Conservation (phyloP, 2,888 invertebrate genomes). For the Dryococelus australis region DNA sequence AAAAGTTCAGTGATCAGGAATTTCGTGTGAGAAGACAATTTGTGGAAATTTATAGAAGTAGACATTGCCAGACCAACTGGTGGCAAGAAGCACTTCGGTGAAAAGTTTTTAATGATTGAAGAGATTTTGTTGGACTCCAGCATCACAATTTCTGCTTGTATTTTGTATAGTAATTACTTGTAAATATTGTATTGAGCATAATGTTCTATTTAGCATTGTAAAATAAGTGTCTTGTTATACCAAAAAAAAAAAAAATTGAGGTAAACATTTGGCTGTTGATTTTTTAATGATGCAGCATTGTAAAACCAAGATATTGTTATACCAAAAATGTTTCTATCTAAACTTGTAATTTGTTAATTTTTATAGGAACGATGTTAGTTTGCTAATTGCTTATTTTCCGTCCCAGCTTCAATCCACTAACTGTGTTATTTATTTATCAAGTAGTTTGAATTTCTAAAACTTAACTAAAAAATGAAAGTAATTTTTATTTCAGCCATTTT, state of each 20-base stretch:
- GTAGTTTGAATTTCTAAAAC: too few relatives aligned
- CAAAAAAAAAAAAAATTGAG: constrained; percentile 6
- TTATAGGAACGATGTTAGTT: too few relatives aligned
- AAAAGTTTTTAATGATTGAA: background rate
- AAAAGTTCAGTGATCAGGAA: background rate
- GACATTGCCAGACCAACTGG: background rate
- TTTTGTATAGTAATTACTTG: background rate
- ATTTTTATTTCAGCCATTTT: too few relatives aligned
- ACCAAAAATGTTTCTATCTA: background rate
- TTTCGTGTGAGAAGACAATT: background rate
- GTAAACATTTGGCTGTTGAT: constrained; percentile 6
- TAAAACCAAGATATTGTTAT: background rate
- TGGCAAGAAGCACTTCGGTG: background rate
- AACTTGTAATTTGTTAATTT: too few relatives aligned
- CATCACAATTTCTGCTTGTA: background rate
- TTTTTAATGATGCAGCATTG: background rate
- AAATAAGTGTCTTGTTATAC: background rate
- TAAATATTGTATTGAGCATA: background rate
- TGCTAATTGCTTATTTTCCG: too few relatives aligned
- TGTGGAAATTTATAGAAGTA: background rate
- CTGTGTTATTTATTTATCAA: too few relatives aligned
- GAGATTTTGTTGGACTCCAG: background rate
- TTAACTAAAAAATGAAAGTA: too few relatives aligned
- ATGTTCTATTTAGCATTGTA: background rate
- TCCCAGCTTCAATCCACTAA: too few relatives aligned